Percentiles rank a stretch among this genome's conserved stretches.
Conservation (phyloP, 2,888 invertebrate species). For the Rambutsinella grinnellia region DNA sequence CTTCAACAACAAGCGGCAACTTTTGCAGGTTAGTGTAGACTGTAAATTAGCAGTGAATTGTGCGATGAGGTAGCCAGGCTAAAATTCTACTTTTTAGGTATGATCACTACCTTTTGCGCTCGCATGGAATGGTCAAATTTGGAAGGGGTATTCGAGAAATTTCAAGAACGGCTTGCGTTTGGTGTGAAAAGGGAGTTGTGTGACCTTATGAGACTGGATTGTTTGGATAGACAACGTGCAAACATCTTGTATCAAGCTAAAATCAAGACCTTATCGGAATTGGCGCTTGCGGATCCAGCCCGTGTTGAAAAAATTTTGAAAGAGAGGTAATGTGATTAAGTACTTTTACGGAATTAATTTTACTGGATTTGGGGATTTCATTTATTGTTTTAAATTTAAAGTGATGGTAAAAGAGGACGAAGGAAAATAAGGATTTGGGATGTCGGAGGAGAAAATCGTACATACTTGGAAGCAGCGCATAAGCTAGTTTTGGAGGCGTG, state of each 20-base stretch:
- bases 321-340: too few relatives aligned
- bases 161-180: constrained; percentile 94
- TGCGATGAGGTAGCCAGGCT: too few relatives aligned
- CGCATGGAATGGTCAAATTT: constrained; percentile 93
- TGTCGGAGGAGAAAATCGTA: too few relatives aligned
- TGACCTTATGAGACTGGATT: constrained; percentile 88
- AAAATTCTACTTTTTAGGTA: constrained; percentile 81
- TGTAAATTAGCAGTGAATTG: too few relatives aligned
- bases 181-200: constrained; percentile 93
- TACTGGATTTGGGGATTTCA: too few relatives aligned
- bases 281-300: constrained; percentile 81
- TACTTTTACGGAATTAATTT: too few relatives aligned
- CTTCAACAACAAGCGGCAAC: constrained; percentile 95
- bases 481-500: too few relatives aligned
- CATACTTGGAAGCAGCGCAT: too few relatives aligned
- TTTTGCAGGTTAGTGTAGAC: constrained; percentile 82
- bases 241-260: constrained; percentile 86
- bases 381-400: too few relatives aligned
- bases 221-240: constrained; percentile 87
- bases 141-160: constrained; percentile 89
- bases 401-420: too few relatives aligned
- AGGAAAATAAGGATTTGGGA: too few relatives aligned
- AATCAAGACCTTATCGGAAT: constrained; percentile 80
- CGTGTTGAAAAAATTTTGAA: constrained; percentile 84
- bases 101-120: constrained; percentile 94